Evolutionary conservation across 1,140 invertebrate species (phyloP).

Genomic region (Zophobas atratus): DNA sequence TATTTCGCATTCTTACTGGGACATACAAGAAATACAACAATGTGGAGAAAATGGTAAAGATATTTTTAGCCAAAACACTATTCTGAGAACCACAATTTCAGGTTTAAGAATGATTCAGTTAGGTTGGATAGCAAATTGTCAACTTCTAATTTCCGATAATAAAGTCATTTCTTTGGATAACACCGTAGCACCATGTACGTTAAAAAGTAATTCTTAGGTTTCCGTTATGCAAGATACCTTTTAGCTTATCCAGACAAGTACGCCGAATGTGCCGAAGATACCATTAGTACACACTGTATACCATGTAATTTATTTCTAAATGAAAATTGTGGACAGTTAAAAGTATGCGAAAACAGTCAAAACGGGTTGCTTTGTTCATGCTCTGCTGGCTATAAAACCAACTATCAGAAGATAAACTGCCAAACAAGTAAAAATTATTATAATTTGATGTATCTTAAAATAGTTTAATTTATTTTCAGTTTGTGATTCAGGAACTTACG

Average conservation of each 20-base stretch:
- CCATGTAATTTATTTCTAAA: background rate
- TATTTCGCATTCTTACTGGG: no score
- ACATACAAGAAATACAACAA: no score
- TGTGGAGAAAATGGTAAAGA: no score
- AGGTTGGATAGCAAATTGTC: background rate
- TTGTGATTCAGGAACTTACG: background rate
- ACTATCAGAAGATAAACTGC: no score
- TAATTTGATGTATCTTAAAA: no score
- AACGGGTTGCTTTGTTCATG: background rate
- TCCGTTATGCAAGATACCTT: no score
- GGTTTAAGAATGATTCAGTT: conserved; percentile 5
- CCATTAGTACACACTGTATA: no score
- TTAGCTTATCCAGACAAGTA: background rate
- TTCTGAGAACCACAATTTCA: background rate
- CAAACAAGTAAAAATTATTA: no score
- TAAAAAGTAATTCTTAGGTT: no score
- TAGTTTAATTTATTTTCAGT: background rate
- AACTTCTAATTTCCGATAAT: background rate
- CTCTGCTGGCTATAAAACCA: background rate
- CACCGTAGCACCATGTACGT: background rate
- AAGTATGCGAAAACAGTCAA: background rate
- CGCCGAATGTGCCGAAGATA: no score
- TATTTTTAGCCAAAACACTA: no score
- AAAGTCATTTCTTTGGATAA: no score
- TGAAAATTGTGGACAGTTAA: background rate